These are phyloP conservation scores for Dynastes tityus DNA, from an alignment of 2,888 invertebrate genomes.

Conservation along the genomic window DNA sequence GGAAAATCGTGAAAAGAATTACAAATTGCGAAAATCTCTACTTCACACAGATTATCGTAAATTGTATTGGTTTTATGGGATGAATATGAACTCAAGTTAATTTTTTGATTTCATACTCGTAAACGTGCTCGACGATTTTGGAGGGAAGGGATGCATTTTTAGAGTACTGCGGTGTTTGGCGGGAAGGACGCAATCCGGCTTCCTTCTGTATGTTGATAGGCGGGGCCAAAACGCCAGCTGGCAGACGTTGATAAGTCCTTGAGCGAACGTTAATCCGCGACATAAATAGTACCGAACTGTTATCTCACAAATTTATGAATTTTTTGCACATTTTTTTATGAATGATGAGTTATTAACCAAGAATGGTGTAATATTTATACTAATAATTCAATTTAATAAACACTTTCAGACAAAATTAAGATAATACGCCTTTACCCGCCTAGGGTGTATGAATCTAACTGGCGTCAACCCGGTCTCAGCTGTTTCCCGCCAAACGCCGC, in stretches of 20 bases:
- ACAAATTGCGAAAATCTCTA: background rate
- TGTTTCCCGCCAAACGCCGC: slow-evolving; percentile 81
- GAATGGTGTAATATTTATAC: background rate
- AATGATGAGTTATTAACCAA: slow-evolving; percentile 41
- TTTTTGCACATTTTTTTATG: slow-evolving; percentile 43
- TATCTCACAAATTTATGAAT: slow-evolving; percentile 57
- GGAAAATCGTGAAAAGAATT: too few relatives aligned
- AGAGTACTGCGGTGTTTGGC: slow-evolving; percentile 61
- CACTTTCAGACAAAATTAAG: background rate
- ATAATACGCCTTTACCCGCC: slow-evolving; percentile 51
- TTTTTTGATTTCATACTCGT: slow-evolving; percentile 46
- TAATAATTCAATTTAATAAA: background rate
- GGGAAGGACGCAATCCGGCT: slow-evolving; percentile 65
- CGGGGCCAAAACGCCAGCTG: slow-evolving; percentile 74
- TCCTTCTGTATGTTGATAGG: slow-evolving; percentile 66
- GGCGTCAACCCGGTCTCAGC: slow-evolving; percentile 75
- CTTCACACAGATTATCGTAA: background rate
- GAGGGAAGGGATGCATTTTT: slow-evolving; percentile 62
- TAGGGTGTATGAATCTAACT: slow-evolving; percentile 69
- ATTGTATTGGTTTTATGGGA: too few relatives aligned
- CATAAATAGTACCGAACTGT: slow-evolving; percentile 66
- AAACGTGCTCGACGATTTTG: slow-evolving; percentile 55
- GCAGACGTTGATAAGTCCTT: slow-evolving; percentile 73
- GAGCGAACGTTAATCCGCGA: slow-evolving; percentile 68
- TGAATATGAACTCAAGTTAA: slow-evolving; percentile 14